Conservation (phyloP, 2,888 invertebrate genomes). For the Rhabditoides inermis region DNA sequence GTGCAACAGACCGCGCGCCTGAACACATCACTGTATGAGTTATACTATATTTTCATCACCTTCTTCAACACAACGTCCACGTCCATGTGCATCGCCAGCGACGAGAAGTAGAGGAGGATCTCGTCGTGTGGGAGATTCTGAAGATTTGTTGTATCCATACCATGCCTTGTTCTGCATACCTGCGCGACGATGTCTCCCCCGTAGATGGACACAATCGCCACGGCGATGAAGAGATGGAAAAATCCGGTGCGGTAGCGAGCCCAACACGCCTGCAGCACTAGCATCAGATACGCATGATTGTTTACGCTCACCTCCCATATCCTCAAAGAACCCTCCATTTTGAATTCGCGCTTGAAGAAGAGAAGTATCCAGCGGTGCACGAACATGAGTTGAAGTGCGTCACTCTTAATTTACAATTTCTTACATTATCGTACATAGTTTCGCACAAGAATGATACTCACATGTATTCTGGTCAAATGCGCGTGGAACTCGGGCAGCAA, state of each 20-base stretch:
- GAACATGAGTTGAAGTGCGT: conserved; percentile 78
- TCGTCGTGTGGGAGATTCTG: conserved; percentile 84
- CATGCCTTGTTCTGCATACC: no score
- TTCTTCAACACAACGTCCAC: conserved; percentile 79
- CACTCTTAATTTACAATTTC: no score
- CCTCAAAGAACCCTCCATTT: conserved; percentile 43
- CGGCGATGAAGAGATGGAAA: conserved; percentile 85
- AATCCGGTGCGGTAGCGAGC: conserved; percentile 89
- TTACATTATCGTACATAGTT: no score
- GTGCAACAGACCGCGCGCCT: no score
- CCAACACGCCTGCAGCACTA: conserved; percentile 81
- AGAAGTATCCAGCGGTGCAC: conserved; percentile 89
- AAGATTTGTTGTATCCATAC: no score
- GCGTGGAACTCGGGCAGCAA: conserved; percentile 84
- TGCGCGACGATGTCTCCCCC: no score
- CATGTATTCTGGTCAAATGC: conserved; percentile 66
- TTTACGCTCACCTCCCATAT: conserved; percentile 41
- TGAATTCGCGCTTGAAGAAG: conserved; percentile 64
- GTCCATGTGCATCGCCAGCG: conserved; percentile 94
- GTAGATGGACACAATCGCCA: conserved; percentile 84
- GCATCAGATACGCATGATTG: not conserved
- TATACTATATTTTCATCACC: conserved; percentile 54
- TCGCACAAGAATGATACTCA: no score
- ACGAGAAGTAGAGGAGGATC: conserved; percentile 86
- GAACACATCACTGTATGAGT: no score